Base-by-base conservation (phyloP, 2,113 vertebrate species). In the Clupea harengus region DNA sequence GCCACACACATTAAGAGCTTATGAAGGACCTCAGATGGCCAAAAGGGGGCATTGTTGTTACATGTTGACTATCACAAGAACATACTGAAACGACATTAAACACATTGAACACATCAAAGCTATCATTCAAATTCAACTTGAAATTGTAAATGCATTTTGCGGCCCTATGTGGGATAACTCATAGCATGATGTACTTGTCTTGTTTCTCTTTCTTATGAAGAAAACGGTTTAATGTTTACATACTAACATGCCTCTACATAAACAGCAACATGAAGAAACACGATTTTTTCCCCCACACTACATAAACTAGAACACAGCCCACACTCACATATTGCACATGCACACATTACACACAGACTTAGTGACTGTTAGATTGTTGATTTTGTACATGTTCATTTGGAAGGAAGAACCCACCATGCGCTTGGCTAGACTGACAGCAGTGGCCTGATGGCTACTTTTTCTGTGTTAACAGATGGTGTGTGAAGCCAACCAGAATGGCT, bases 401-500 rank as follows among this genome's bases (percentile, higher is more conserved):
- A 22, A 22, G 20, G 18, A 22, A 6, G 18, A 4, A 22, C 54
- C 54, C 18, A 60, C 18, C 20, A 22, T 60, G 54, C 6, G 5
- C 54, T 20, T 3, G 20, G 18, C 20, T 60, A 60, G 54, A 18
- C 18, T 20, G 47, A 49, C 47, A 49, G 47, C 13, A 49, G 13
- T 46, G 45, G 83, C 13, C 11, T 82, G 45, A 47, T 47, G 25
- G 4, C 50, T 52, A 44, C 85, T 54, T 47, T 50, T 2, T 83
- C 45, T 88, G 54, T 80, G 25, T 67, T 85, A 39, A 54, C 86
- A 95, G 89, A 94, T 97, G 20, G 88, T 95, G 82, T 98, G 97
- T 84, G 90, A 95, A 47, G 95, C 95, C 2, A 97, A 96, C 87
- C 93, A 93, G 80, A 98, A 97, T 4, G 97, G 95, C 85, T 97